phyloP scores from a whole-genome alignment of 2,113 vertebrate species.

The Romanogobio albipinnatus region DNA sequence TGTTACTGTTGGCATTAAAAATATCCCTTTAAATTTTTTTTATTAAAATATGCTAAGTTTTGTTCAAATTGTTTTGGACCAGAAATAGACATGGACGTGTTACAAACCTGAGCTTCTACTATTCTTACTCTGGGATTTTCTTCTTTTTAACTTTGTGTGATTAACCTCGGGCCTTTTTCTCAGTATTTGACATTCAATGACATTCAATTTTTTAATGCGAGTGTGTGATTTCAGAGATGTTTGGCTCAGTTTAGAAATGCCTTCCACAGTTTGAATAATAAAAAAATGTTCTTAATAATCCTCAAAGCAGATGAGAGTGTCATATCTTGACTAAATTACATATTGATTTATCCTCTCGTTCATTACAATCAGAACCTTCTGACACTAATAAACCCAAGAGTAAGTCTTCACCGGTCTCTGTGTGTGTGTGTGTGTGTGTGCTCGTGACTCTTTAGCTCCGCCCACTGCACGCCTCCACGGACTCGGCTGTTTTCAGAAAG shows the following conservation, averaged over 20 bases:
- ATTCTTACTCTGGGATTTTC: not conserved
- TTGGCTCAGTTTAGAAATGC: not conserved
- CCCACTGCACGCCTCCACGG: too few relatives aligned
- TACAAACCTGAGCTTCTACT: not conserved
- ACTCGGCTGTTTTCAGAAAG: too few relatives aligned
- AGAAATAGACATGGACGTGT: not conserved
- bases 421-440: too few relatives aligned
- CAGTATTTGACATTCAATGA: too few relatives aligned
- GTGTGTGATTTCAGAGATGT: not conserved
- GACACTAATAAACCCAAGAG: conserved; percentile 52
- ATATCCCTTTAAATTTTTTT: not conserved
- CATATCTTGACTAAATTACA: not conserved
- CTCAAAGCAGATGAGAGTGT: not conserved
- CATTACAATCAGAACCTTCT: conserved; percentile 41
- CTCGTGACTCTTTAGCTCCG: too few relatives aligned
- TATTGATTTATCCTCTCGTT: not conserved
- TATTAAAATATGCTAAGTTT: not conserved
- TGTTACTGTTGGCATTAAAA: conserved; percentile 50
- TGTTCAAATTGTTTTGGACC: conserved; percentile 51
- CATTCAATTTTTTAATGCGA: not conserved
- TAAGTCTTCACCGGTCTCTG: conserved; percentile 49
- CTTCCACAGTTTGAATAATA: not conserved
- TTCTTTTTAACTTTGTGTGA: not conserved
- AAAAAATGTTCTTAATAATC: not conserved
- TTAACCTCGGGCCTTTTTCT: not conserved